phyloP scores from a whole-genome alignment of 2,888 invertebrate genomes.

The Campoletis raptor region DNA sequence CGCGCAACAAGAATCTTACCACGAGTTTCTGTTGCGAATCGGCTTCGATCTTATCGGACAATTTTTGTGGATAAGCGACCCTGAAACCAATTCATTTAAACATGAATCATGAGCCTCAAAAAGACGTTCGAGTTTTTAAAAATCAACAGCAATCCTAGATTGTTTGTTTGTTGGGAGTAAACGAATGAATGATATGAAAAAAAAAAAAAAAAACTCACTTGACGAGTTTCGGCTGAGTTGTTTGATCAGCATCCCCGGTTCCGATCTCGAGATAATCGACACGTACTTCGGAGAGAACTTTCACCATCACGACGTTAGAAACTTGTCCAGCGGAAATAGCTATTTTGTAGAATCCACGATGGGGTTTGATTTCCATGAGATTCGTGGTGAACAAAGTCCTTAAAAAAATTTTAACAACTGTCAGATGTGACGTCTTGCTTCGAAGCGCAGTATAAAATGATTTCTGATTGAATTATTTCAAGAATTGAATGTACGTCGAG shows the following conservation, averaged over 20 bases:
- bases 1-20: slow-evolving; percentile 92
- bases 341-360: slow-evolving; percentile 94
- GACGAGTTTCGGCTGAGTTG: slow-evolving; percentile 91
- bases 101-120: neutral
- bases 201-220: slow-evolving; percentile 83
- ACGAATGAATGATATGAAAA: slow-evolving; percentile 1
- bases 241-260: slow-evolving; percentile 95
- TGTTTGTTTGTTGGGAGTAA: neutral
- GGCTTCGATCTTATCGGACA: slow-evolving; percentile 90
- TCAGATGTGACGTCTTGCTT: neutral
- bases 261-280: slow-evolving; percentile 94
- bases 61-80: slow-evolving; percentile 90
- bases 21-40: slow-evolving; percentile 96
- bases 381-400: slow-evolving; percentile 92
- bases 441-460: neutral
- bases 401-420: slow-evolving; percentile 27
- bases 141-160: neutral
- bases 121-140: neutral
- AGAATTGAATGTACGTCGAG: slow-evolving; percentile 54
- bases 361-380: slow-evolving; percentile 91
- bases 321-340: slow-evolving; percentile 90
- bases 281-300: slow-evolving; percentile 91
- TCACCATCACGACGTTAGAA: slow-evolving; percentile 86
- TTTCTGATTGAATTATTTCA: neutral
- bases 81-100: slow-evolving; percentile 82